Evolutionary conservation across 2,888 invertebrate genomes (phyloP).

Genomic region (Miltochrista miniata): DNA sequence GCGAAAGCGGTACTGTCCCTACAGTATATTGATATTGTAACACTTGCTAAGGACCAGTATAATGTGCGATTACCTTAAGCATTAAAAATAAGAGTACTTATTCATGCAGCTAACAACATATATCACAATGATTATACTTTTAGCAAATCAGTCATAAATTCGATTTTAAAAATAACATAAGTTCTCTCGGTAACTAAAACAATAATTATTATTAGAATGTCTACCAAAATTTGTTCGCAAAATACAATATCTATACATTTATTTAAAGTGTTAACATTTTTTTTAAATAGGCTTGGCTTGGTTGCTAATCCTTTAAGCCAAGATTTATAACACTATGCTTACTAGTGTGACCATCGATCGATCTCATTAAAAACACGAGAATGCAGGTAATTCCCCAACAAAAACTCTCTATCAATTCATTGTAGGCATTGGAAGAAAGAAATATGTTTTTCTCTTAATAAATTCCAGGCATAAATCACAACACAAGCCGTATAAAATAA

Average conservation of each 20-base stretch:
- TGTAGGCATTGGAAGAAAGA: too few species aligned
- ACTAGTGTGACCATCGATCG: too few species aligned
- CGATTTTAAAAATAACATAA: not conserved
- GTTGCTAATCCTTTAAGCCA: too few species aligned
- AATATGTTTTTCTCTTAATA: too few species aligned
- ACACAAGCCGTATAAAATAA: not conserved
- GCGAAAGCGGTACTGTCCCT: not conserved
- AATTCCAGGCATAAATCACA: not conserved
- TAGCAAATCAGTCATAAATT: constrained; percentile 5
- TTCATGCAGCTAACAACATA: constrained; percentile 5
- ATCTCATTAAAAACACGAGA: too few species aligned
- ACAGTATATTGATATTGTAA: not conserved
- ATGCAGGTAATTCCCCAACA: too few species aligned
- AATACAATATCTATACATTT: constrained; percentile 1
- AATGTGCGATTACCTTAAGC: not conserved
- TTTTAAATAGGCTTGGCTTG: too few species aligned
- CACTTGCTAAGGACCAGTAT: not conserved
- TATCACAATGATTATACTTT: constrained; percentile 6
- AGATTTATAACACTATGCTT: too few species aligned
- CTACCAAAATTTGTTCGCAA: constrained; percentile 2
- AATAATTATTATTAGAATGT: not conserved
- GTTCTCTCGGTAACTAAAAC: too few species aligned
- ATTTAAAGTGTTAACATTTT: not conserved
- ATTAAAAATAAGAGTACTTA: not conserved
- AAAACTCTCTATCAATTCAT: too few species aligned